Evolutionary conservation across 2,113 vertebrate genomes (phyloP).

Genomic region (Ascaphus truei): DNA sequence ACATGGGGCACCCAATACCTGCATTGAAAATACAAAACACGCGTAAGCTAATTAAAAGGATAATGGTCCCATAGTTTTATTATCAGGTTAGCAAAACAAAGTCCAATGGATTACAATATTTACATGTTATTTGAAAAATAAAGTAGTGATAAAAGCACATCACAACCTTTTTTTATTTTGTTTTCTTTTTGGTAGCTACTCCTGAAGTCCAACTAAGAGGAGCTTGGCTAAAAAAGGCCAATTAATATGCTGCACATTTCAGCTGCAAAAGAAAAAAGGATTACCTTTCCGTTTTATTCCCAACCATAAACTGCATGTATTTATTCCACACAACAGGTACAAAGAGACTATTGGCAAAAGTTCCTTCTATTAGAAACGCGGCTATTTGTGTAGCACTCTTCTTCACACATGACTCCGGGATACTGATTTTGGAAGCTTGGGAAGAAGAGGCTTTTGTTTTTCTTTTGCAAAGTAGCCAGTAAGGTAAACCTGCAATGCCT

Average conservation of each 20-base stretch:
- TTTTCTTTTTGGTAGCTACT: slow-evolving; percentile 39
- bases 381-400: neutral
- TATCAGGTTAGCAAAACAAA: slow-evolving; percentile 99
- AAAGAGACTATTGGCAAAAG: neutral
- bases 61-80: slow-evolving; percentile 98
- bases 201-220: slow-evolving; percentile 72
- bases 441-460: neutral
- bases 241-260: slow-evolving; percentile 63
- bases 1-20: too few species aligned
- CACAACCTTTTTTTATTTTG: slow-evolving; percentile 81
- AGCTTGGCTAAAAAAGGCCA: slow-evolving; percentile 70
- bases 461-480: slow-evolving; percentile 15
- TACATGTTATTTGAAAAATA: slow-evolving; percentile 94
- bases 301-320: neutral
- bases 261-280: neutral
- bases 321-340: neutral
- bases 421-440: neutral
- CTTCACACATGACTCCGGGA: neutral
- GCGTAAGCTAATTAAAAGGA: slow-evolving; percentile 66
- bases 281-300: neutral
- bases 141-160: slow-evolving; percentile 98
- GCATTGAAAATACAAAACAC: too few species aligned
- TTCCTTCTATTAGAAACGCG: neutral
- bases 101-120: slow-evolving; percentile 98
- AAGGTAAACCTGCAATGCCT: slow-evolving; percentile 35